Base-by-base conservation (phyloP, 2,888 invertebrate genomes). In the Rhabditoides inermis region DNA sequence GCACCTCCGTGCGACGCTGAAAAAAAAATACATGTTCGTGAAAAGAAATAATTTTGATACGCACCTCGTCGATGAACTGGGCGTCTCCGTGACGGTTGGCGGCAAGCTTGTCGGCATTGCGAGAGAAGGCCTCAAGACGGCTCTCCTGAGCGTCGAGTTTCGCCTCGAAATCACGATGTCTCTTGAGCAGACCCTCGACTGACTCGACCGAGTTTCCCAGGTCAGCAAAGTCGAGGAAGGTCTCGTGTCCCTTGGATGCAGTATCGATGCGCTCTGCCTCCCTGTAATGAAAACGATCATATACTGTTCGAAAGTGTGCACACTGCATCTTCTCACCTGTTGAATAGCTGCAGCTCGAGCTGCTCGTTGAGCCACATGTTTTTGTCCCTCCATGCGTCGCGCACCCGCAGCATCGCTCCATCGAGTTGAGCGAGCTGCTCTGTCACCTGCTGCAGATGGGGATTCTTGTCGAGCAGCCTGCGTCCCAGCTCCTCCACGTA, bases 201-300 rank as follows among this genome's bases (percentile, higher is more conserved):
- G 76, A 77, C 58, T 79, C 80, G 4, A 80, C 77, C 0, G 72
- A 69, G 44, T 71, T 65, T 61, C 92, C 94, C 41, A 88, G 82
- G 64, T 90, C 86, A 23, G 55, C 54, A 78, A 87, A 88, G 69
- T 91, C 91, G 22, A 95, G 81, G 79, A 89, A 91, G 0, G 90
- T 89, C 77, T 90, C 87, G 76, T 95, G 92, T 18, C 90, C 88
- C 50, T 88, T 88, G 45, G 89, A 90, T 12, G 88, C 86, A 0
- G 94, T 90, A 79, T 95, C 94, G 60, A 95, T 88, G 77, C 92
- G 88, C 77, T 95, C 94, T 0, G 92, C 92, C 78, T 95, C 95
- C 36, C 90, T 85, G n/a, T n/a, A n/a, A n/a, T n/a, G n/a, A n/a
- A n/a, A n/a, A n/a, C n/a, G n/a, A n/a, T n/a, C n/a, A n/a, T n/a